phyloP scores from a whole-genome alignment of 2,113 vertebrate genomes.

The Apaloderma vittatum region DNA sequence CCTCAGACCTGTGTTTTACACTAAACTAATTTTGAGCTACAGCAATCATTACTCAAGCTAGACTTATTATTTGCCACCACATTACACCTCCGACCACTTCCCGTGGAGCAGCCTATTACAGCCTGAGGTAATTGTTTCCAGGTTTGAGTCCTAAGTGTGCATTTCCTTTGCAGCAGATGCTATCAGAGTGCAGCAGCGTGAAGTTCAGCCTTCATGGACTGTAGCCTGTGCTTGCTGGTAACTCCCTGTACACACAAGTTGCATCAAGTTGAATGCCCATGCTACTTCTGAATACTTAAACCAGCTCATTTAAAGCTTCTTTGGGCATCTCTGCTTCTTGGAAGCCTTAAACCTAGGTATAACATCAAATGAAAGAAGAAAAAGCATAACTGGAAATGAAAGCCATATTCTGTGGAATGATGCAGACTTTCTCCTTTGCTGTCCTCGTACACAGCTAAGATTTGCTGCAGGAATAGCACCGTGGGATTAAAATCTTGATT shows the following conservation, averaged over 20 bases:
- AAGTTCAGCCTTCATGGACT: neutral
- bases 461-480: neutral
- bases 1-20: neutral
- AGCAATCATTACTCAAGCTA: neutral
- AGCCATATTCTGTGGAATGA: neutral
- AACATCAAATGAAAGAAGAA: neutral
- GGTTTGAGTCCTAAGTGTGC: neutral
- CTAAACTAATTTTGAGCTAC: neutral
- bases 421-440: neutral
- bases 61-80: neutral
- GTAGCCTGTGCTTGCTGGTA: neutral
- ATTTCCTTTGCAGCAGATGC: neutral
- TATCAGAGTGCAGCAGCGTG: neutral
- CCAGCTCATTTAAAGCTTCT: neutral
- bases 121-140: neutral
- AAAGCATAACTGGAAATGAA: neutral
- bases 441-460: neutral
- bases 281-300: neutral
- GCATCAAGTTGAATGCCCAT: neutral
- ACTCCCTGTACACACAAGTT: neutral
- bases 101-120: neutral
- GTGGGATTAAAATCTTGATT: neutral
- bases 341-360: neutral
- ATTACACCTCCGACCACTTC: neutral
- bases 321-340: neutral